Conservation (phyloP, 2,797 vertebrate species). For the Hippocampus kuda region DNA sequence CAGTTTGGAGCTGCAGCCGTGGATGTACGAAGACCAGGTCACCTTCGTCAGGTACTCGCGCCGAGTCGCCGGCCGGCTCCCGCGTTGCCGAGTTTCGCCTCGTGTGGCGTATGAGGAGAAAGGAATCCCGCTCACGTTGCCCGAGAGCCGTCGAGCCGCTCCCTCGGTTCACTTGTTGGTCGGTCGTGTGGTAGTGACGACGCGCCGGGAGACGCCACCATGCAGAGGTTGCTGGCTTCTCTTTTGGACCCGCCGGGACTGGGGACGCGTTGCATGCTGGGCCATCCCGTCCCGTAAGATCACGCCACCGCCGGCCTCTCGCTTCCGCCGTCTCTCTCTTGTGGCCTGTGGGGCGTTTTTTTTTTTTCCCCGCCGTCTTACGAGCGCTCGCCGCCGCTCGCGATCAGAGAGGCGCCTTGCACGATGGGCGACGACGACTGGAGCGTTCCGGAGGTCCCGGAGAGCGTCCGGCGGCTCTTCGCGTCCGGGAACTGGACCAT, state of each 20-base stretch:
- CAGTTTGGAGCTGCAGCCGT: conserved; percentile 85
- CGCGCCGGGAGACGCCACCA: conserved; percentile 74
- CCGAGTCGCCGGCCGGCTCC: too few species aligned
- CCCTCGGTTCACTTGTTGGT: background rate
- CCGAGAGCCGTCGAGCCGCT: too few species aligned
- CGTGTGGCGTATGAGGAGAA: too few species aligned
- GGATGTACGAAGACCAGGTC: conserved; percentile 94
- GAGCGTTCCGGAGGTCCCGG: conserved; percentile 62
- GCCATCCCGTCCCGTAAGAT: conserved; percentile 75
- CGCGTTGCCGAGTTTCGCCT: too few species aligned
- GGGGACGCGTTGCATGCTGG: conserved; percentile 89
- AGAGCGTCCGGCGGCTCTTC: conserved; percentile 70
- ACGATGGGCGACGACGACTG: conserved; percentile 68
- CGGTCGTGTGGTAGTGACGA: conserved; percentile 70
- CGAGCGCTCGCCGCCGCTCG: background rate
- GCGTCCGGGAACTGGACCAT: conserved; percentile 83
- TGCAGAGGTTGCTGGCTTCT: conserved; percentile 70
- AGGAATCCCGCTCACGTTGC: too few species aligned
- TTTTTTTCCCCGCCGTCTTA: background rate
- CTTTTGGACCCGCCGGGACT: conserved; percentile 79
- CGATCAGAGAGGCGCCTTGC: conserved; percentile 55
- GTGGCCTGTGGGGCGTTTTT: too few species aligned
- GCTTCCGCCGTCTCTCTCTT: background rate
- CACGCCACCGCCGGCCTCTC: too few species aligned
- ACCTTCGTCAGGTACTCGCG: conserved; percentile 81